Base-by-base conservation (phyloP, 2,797 vertebrate species). In the Sebastiscus albofasciatus region DNA sequence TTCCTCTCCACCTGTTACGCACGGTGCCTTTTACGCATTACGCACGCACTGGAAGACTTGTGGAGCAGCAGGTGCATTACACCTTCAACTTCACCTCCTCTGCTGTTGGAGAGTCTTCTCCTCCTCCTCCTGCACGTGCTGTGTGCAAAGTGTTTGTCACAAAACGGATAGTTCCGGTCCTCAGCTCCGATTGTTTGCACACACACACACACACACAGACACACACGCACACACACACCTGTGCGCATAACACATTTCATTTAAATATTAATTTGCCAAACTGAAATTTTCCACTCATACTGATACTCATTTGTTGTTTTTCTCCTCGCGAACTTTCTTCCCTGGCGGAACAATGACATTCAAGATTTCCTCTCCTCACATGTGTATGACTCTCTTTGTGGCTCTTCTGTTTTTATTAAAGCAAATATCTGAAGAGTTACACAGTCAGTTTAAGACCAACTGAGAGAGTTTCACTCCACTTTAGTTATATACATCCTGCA, bases 181-280 rank as follows among this genome's bases (percentile, higher is more conserved):
- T 84, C 72, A 56, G 52, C 67, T 66, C 64, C 22, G 34, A n/a
- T 52, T 52, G 49, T 52, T 52, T 10, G 49, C 49, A n/a, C 56
- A 64, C 58, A 82, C 72, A 34, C 61, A 84, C 86, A 84, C 81
- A 34, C 58, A 83, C 85, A 82, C 81, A 39, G 58, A 83, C 87
- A 84, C 64, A 84, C 85, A 84, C 81, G 7, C 75, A 73, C 62
- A 85, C 73, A 39, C 64, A 82, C 86, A 86, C 84, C 82, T 89
- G 80, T 83, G 80, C 72, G 61, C 73, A 46, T 56, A 6, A n/a
- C 73, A 82, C 80, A 60, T 83, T 87, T 79, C 1, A 88, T 87
- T 90, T 86, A 70, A 91, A 87, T 89, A 87, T 77, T 72, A 8
- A 90, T 89, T 88, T 90, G 78, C 64, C 74, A 78, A 90, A 90